Evolutionary conservation across 2,797 vertebrate genomes (phyloP).

Genomic region (Thamnophis elegans): DNA sequence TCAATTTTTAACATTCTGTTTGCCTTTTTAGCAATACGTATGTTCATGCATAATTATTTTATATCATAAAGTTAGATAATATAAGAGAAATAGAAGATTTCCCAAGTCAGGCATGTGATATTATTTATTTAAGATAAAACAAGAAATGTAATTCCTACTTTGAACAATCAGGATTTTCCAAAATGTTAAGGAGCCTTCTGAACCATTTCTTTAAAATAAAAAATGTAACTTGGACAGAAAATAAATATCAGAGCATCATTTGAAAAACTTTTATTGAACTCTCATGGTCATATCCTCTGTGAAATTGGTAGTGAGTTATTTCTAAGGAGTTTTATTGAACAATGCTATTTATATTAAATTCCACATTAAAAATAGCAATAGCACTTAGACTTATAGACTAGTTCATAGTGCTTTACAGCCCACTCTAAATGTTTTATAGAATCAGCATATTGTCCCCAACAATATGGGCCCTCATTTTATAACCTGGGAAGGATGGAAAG

Average conservation of each 20-base stretch:
- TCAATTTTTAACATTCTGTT: background rate
- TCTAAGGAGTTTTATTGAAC: background rate
- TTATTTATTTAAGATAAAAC: background rate
- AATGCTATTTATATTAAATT: background rate
- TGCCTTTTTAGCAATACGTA: background rate
- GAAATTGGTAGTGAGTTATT: background rate
- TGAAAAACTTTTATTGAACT: background rate
- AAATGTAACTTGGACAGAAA: background rate
- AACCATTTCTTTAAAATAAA: background rate
- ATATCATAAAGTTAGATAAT: background rate
- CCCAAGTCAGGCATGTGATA: background rate
- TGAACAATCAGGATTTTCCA: background rate
- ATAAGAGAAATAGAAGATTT: background rate
- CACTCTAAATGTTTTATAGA: background rate
- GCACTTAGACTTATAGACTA: background rate
- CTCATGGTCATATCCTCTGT: background rate
- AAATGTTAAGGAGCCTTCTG: background rate
- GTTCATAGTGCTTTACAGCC: background rate
- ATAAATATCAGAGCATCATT: background rate
- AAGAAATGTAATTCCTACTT: background rate
- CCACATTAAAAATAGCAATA: background rate
- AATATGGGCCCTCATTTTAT: background rate
- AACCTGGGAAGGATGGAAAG: background rate
- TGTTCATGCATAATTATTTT: background rate
- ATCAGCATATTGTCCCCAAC: background rate